phyloP scores from a whole-genome alignment of 2,888 invertebrate species.

The Carpatolechia fugitivella region DNA sequence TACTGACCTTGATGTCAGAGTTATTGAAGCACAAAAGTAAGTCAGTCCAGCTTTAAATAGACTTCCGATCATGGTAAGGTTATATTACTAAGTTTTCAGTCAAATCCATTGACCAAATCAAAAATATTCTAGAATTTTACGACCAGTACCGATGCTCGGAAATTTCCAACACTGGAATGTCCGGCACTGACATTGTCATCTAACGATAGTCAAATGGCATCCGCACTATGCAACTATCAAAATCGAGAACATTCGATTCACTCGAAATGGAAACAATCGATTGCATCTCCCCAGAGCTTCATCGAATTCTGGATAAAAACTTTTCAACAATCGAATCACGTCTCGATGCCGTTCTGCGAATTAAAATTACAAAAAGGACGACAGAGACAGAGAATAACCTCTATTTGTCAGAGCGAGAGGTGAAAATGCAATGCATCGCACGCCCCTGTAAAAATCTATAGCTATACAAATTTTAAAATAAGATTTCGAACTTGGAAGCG shows the following conservation, averaged over 20 bases:
- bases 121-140: background rate
- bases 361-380: slow-evolving; percentile 77
- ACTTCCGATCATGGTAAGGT: too few species aligned
- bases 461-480: slow-evolving; percentile 68
- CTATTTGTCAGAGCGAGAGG: slow-evolving; percentile 65
- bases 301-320: slow-evolving; percentile 70
- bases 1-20: too few species aligned
- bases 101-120: background rate
- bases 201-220: slow-evolving; percentile 6
- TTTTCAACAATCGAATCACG: slow-evolving; percentile 73
- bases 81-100: too few species aligned
- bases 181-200: background rate
- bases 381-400: slow-evolving; percentile 52
- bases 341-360: slow-evolving; percentile 75
- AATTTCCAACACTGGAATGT: background rate
- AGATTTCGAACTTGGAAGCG: slow-evolving; percentile 72
- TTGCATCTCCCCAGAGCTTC: slow-evolving; percentile 38
- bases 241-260: slow-evolving; percentile 29
- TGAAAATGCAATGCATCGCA: slow-evolving; percentile 79
- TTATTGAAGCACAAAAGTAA: too few species aligned
- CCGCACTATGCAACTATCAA: slow-evolving; percentile 5
- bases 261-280: slow-evolving; percentile 23
- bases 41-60: too few species aligned
- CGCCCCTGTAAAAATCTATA: slow-evolving; percentile 71
- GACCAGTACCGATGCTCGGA: background rate